Conservation (phyloP, 2,888 invertebrate genomes). For the Hedya salicella region DNA sequence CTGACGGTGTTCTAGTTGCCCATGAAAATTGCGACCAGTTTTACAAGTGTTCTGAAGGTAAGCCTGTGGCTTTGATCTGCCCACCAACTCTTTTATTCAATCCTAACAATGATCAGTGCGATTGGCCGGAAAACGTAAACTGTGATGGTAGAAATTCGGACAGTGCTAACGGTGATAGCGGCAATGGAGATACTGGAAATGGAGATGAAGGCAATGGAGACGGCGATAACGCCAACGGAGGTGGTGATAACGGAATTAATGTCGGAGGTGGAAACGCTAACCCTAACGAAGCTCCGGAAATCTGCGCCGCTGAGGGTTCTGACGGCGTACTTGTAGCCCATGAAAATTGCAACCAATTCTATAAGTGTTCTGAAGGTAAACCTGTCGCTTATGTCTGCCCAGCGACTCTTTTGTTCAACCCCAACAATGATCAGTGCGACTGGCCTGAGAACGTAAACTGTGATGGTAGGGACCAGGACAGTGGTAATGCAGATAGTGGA, state of each 20-base stretch:
- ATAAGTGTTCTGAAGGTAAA: slow-evolving; percentile 53
- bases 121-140: slow-evolving; percentile 56
- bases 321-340: slow-evolving; percentile 60
- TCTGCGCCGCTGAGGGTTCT: slow-evolving; percentile 54
- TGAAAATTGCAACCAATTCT: slow-evolving; percentile 59
- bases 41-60: slow-evolving; percentile 53
- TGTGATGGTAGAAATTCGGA: slow-evolving; percentile 50
- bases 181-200: slow-evolving; percentile 45
- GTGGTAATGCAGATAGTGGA: slow-evolving; percentile 6
- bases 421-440: slow-evolving; percentile 53
- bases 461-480: slow-evolving; percentile 49
- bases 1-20: slow-evolving; percentile 53
- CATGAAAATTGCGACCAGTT: slow-evolving; percentile 59
- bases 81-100: slow-evolving; percentile 50
- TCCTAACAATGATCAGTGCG: slow-evolving; percentile 51
- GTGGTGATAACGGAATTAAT: neutral
- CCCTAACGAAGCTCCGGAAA: slow-evolving; percentile 54
- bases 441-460: slow-evolving; percentile 60
- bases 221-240: slow-evolving; percentile 2
- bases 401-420: slow-evolving; percentile 55
- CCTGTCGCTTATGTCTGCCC: slow-evolving; percentile 54
- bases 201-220: slow-evolving; percentile 2
- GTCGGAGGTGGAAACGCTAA: slow-evolving; percentile 44
- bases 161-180: slow-evolving; percentile 4
- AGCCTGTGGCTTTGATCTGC: slow-evolving; percentile 50